These are phyloP conservation scores for Trialeurodes vaporariorum DNA, from an alignment of 1,140 invertebrate species.

Conservation along the genomic window DNA sequence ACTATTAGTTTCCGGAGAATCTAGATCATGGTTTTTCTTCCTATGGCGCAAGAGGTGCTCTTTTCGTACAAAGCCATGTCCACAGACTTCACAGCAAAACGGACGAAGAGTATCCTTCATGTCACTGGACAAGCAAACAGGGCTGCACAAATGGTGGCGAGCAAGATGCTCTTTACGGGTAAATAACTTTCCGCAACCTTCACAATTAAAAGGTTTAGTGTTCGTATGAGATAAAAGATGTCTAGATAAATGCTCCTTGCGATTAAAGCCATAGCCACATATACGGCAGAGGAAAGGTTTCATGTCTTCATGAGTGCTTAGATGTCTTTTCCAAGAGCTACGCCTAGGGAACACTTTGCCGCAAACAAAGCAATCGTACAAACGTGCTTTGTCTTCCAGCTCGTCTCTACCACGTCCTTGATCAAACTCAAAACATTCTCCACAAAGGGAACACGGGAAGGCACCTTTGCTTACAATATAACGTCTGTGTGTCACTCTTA, in stretches of 20 bases:
- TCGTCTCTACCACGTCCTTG: slow-evolving; percentile 23
- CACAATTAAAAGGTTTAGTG: slow-evolving; percentile 29
- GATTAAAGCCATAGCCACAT: slow-evolving; percentile 36
- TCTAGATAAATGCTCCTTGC: slow-evolving; percentile 17
- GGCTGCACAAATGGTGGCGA: slow-evolving; percentile 26
- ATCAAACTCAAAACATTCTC: slow-evolving; percentile 27
- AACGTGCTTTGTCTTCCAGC: slow-evolving; percentile 17
- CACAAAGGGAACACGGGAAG: slow-evolving; percentile 28
- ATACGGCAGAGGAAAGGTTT: slow-evolving; percentile 36
- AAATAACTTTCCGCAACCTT: slow-evolving; percentile 33
- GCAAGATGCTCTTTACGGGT: slow-evolving; percentile 26
- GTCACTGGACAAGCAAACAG: slow-evolving; percentile 23
- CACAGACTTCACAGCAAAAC: slow-evolving; percentile 31
- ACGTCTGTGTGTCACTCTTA: slow-evolving; percentile 21
- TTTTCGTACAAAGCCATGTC: slow-evolving; percentile 24
- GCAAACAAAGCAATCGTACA: slow-evolving; percentile 26
- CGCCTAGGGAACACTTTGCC: slow-evolving; percentile 28
- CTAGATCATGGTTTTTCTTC: slow-evolving; percentile 23
- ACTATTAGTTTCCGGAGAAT: slow-evolving; percentile 13
- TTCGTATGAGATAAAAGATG: slow-evolving; percentile 18
- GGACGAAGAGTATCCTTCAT: slow-evolving; percentile 22
- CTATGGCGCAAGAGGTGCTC: slow-evolving; percentile 24
- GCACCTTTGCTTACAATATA: slow-evolving; percentile 27
- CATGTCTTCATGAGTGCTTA: slow-evolving; percentile 30
- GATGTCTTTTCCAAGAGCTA: slow-evolving; percentile 28